These are phyloP conservation scores for Ligdia adustata DNA, from an alignment of 2,888 invertebrate species.

Conservation along the genomic window DNA sequence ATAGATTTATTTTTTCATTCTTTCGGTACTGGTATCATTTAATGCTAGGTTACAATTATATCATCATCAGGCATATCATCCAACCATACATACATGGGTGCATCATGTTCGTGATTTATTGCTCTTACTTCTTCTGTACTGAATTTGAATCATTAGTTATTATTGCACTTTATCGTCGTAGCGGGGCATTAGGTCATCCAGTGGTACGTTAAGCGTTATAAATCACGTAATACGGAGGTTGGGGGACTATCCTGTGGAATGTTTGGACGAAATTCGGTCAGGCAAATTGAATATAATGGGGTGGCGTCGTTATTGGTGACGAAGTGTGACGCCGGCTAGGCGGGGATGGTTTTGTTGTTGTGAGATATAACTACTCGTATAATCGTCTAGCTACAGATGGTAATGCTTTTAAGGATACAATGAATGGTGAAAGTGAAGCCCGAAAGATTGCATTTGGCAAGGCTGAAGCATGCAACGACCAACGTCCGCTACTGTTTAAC, in stretches of 20 bases:
- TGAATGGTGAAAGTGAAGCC: slow-evolving; percentile 41
- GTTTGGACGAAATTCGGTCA: slow-evolving; percentile 38
- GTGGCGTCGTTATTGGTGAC: slow-evolving; percentile 32
- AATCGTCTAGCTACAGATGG: neutral
- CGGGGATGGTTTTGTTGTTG: slow-evolving; percentile 5
- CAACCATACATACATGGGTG: too few species aligned
- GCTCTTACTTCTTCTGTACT: too few species aligned
- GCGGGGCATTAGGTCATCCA: slow-evolving; percentile 32
- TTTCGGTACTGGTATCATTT: too few species aligned
- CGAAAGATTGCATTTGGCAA: slow-evolving; percentile 39
- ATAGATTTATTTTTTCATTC: too few species aligned
- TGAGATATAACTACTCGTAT: neutral
- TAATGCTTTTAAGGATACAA: too few species aligned
- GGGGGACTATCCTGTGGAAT: slow-evolving; percentile 25
- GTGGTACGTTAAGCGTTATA: slow-evolving; percentile 32
- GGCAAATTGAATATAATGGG: slow-evolving; percentile 35
- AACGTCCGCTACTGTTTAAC: slow-evolving; percentile 41
- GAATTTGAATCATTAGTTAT: slow-evolving; percentile 17
- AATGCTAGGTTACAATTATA: too few species aligned
- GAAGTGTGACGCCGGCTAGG: slow-evolving; percentile 26
- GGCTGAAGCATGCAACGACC: slow-evolving; percentile 45
- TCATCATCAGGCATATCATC: too few species aligned
- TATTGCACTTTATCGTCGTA: slow-evolving; percentile 15
- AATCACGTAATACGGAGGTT: slow-evolving; percentile 28
- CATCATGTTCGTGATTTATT: too few species aligned